Conservation (phyloP, 2,888 invertebrate genomes). For the Unio pictorum region DNA sequence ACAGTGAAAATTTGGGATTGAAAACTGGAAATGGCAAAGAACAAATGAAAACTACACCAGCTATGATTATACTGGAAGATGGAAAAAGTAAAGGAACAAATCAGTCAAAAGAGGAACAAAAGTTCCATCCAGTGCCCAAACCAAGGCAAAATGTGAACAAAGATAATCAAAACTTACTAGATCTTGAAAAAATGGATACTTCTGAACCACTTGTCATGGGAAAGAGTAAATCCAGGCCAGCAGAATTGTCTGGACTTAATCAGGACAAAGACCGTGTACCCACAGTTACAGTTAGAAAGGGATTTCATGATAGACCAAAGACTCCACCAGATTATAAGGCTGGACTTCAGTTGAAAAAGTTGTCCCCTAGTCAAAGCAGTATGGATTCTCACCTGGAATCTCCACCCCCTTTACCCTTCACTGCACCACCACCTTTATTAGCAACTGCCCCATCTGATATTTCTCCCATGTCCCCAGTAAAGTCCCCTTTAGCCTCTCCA, state of each 20-base stretch:
- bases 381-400: slow-evolving; percentile 21
- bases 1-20: not conserved
- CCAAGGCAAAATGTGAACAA: slow-evolving; percentile 29
- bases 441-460: slow-evolving; percentile 14
- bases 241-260: slow-evolving; percentile 23
- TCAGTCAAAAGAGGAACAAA: not conserved
- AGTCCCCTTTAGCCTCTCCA: not conserved
- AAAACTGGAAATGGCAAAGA: not conserved
- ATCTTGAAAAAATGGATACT: slow-evolving; percentile 42
- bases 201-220: slow-evolving; percentile 12
- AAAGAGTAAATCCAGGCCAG: slow-evolving; percentile 19
- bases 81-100: slow-evolving; percentile 3
- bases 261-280: slow-evolving; percentile 2
- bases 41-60: not conserved
- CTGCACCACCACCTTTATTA: slow-evolving; percentile 32
- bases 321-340: slow-evolving; percentile 9
- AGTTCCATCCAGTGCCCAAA: slow-evolving; percentile 26
- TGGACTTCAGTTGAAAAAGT: slow-evolving; percentile 15
- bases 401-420: slow-evolving; percentile 40
- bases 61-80: not conserved
- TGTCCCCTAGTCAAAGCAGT: slow-evolving; percentile 3
- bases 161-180: slow-evolving; percentile 1
- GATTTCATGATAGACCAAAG: slow-evolving; percentile 13
- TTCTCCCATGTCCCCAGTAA: not conserved
- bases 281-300: slow-evolving; percentile 18